Evolutionary conservation across 2,797 vertebrate genomes (phyloP).

Genomic region (Phataginus tetradactyla): DNA sequence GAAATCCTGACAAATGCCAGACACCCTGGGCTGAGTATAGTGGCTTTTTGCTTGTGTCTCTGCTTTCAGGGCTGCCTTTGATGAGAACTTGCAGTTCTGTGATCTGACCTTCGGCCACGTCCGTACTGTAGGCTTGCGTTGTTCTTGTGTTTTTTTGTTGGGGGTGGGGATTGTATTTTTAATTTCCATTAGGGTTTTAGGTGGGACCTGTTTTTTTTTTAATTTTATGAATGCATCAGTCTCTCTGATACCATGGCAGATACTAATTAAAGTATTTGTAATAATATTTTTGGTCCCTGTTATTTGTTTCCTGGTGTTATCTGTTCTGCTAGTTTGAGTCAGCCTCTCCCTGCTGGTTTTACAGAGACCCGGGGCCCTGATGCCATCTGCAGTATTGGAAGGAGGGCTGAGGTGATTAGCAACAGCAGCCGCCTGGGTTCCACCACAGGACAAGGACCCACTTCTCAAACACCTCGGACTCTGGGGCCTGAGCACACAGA

Average conservation of each 20-base stretch:
- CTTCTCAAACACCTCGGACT: not conserved
- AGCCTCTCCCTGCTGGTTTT: not conserved
- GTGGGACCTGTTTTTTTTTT: not conserved
- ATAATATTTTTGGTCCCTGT: not conserved
- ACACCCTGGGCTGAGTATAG: no score
- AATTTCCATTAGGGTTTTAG: not conserved
- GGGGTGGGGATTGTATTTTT: not conserved
- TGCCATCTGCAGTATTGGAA: accelerated
- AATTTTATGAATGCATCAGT: not conserved
- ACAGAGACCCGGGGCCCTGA: accelerated
- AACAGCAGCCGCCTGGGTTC: not conserved
- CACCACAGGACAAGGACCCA: no score
- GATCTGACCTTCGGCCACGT: not conserved
- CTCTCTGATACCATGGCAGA: no score
- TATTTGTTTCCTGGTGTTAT: not conserved
- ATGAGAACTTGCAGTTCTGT: not conserved
- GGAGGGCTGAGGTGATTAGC: not conserved
- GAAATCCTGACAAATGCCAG: not conserved
- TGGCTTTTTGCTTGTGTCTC: not conserved
- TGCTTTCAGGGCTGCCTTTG: not conserved
- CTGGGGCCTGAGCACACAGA: not conserved
- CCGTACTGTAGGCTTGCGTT: not conserved
- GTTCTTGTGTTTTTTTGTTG: no score
- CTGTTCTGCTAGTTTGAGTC: not conserved
- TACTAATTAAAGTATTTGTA: no score